Conservation (phyloP, 2,797 vertebrate species). For the Lycodopsis pacificus region DNA sequence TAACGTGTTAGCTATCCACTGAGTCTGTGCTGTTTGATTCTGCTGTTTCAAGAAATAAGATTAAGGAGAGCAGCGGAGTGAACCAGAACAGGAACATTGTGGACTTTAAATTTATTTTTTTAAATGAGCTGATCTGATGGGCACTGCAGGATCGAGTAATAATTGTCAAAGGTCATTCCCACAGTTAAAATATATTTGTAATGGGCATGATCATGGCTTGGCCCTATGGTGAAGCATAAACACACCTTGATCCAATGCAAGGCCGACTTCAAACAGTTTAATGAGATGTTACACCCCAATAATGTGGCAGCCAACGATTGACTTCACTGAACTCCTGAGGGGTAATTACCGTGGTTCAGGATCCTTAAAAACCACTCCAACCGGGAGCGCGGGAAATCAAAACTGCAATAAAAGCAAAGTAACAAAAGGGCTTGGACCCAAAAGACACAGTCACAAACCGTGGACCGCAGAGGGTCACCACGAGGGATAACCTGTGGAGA, state of each 20-base stretch:
- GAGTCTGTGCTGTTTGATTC: neutral
- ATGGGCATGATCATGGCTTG: neutral
- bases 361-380: neutral
- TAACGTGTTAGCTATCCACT: neutral
- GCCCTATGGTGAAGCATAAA: neutral
- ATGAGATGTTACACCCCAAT: slow-evolving; percentile 51
- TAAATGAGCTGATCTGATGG: neutral
- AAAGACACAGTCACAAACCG: no score
- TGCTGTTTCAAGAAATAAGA: no score
- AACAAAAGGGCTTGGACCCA: no score
- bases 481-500: no score
- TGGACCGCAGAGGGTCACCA: no score
- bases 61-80: neutral
- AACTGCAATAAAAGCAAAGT: no score
- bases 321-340: slow-evolving; percentile 47
- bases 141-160: neutral
- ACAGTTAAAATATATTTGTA: neutral
- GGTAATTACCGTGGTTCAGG: slow-evolving; percentile 56
- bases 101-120: neutral
- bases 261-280: slow-evolving; percentile 17
- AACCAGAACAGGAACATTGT: neutral
- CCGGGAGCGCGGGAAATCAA: no score
- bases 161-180: neutral
- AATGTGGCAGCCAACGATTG: slow-evolving; percentile 49
- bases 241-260: slow-evolving; percentile 1